Evolutionary conservation across 2,797 vertebrate species (phyloP), one percentile per base, ranked within the genome.

Genomic region (Aphelocoma californica): DNA sequence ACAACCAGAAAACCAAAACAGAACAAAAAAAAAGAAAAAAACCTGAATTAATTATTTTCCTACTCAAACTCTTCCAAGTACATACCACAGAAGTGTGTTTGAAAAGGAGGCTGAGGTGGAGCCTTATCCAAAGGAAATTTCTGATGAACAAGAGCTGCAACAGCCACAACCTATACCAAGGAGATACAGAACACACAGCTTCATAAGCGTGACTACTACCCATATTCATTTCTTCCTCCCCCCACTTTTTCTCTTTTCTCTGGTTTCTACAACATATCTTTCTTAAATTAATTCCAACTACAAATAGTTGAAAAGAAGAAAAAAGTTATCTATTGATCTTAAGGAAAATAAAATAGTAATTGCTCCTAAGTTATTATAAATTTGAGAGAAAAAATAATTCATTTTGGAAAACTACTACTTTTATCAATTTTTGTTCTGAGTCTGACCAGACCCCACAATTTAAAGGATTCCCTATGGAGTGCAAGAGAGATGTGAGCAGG

Each of bases 71-170:
- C 32, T 53, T 65, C 21, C 65, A 95, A 86, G 74, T 89, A 98
- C 98, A 90, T 97, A 99, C 99, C 99, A 95, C 99, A 99, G 90
- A 99, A 99, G 90, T 99, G 98, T 23, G 97, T 98, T 95, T 99
- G 99, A 97, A 99, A 99, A 18, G 99, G 99, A 87, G 99, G 98
- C 3, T 98, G 98, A 77, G 99, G 99, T 31, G 99, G 96, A 72
- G 99, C 98, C 98, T 99, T 99, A 95, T 99, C 99, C 97, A 99
- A 96, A 40, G 98, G 98, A 97, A 99, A 99, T 36, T 87, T 88
- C 87, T 98, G 97, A 97, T 99, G 99, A 71, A 99, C 92, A 38
- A 99, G 98, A 24, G 98, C 99, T 94, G 98, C 98, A 85, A 99
- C 45, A 61, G 99, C 98, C 94, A 99, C 98, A 61, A 99, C 97